Evolutionary conservation across 37 sponge, comb jelly and placozoan species (phyloP).

Genomic region (Oscarella lobularis): DNA sequence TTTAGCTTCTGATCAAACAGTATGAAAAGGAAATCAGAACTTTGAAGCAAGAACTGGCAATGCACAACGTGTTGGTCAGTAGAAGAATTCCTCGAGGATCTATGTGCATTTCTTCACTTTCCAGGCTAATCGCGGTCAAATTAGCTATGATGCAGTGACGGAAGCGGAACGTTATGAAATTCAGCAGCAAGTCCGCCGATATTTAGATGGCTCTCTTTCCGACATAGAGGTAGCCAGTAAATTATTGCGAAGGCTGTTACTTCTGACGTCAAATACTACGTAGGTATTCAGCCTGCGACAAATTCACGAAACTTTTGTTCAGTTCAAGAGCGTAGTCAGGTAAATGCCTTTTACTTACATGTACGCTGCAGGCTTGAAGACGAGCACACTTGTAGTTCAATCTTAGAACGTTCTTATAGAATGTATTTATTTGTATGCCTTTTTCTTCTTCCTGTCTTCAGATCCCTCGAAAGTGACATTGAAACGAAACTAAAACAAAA

Average conservation of each 20-base stretch:
- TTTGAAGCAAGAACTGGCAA: constrained; percentile 78
- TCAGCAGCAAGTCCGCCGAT: constrained; percentile 39
- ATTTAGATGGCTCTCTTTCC: constrained; percentile 42
- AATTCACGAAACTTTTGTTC: constrained; percentile 46
- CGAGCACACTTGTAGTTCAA: no score
- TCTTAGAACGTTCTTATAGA: no score
- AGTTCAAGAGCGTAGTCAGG: constrained; percentile 33
- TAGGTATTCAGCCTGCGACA: constrained; percentile 62
- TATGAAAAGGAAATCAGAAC: constrained; percentile 81
- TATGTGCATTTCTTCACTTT: background rate
- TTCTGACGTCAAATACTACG: background rate
- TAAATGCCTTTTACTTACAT: no score
- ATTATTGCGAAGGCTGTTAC: background rate
- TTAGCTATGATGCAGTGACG: constrained; percentile 73
- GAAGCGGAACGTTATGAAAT: constrained; percentile 63
- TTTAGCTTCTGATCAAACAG: constrained; percentile 58
- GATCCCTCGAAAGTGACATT: background rate
- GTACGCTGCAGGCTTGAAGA: no score
- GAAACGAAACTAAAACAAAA: no score
- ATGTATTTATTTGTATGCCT: background rate
- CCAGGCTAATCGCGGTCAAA: constrained; percentile 32
- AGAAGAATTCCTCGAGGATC: background rate
- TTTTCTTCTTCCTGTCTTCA: background rate
- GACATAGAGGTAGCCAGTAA: constrained; percentile 45
- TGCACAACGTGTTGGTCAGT: constrained; percentile 77